phyloP scores from a whole-genome alignment of 2,797 vertebrate genomes.

The Scarus forsteni region DNA sequence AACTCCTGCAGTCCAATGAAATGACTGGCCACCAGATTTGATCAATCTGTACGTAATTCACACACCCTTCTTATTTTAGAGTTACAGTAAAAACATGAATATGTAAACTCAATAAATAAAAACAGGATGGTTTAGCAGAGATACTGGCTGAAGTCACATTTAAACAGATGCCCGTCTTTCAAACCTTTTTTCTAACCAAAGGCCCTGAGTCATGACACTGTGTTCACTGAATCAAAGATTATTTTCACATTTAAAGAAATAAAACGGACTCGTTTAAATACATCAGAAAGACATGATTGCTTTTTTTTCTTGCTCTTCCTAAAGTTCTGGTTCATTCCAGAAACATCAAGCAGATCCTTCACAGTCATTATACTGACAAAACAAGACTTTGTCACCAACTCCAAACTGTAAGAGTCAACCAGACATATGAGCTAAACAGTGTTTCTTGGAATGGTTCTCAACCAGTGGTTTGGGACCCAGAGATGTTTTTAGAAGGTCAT shows the following conservation, averaged over 20 bases:
- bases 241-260: constrained; percentile 16
- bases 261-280: background rate
- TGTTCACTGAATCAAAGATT: constrained; percentile 33
- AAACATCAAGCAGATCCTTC: background rate
- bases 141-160: constrained; percentile 15
- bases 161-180: constrained; percentile 1
- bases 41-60: constrained; percentile 4
- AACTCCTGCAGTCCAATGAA: background rate
- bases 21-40: constrained; percentile 17
- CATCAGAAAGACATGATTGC: background rate
- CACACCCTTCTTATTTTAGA: background rate
- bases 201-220: constrained; percentile 44
- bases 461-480: too few species aligned
- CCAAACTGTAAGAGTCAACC: background rate
- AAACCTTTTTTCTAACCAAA: constrained; percentile 15
- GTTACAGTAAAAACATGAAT: constrained; percentile 18
- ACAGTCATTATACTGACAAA: background rate
- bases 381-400: background rate
- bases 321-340: background rate
- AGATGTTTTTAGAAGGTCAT: too few species aligned
- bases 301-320: background rate
- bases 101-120: constrained; percentile 18
- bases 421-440: too few species aligned
- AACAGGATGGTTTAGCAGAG: background rate
- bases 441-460: too few species aligned